Conservation (phyloP, 2,888 invertebrate genomes). For the Limnephilus lunatus region DNA sequence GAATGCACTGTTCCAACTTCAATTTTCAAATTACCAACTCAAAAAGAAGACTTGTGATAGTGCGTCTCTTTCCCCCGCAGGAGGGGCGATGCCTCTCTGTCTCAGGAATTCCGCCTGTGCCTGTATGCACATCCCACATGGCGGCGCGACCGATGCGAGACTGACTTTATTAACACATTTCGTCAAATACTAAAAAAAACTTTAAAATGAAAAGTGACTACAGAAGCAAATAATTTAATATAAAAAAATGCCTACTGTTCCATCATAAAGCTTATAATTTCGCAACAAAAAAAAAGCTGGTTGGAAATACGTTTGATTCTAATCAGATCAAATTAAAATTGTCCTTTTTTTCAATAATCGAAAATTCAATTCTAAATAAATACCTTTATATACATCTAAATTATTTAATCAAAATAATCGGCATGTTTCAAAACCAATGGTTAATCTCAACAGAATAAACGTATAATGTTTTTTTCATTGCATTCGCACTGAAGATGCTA, state of each 20-base stretch:
- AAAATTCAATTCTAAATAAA: too few species aligned
- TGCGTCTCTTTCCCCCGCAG: conserved; percentile 16
- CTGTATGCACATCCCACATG: conserved; percentile 16
- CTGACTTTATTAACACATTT: not conserved
- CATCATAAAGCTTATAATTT: too few species aligned
- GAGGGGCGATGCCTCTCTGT: conserved; percentile 7
- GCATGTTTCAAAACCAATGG: too few species aligned
- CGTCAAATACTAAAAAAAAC: not conserved
- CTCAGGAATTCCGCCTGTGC: conserved; percentile 11
- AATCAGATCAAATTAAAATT: not conserved
- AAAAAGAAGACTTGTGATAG: not conserved
- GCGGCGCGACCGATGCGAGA: not conserved
- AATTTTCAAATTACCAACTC: not conserved
- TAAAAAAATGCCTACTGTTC: too few species aligned
- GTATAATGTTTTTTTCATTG: too few species aligned
- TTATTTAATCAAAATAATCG: too few species aligned
- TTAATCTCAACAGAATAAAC: too few species aligned
- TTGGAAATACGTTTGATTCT: not conserved
- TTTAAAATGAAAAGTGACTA: too few species aligned
- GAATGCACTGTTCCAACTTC: conserved; percentile 3
- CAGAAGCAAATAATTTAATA: too few species aligned
- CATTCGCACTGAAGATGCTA: too few species aligned
- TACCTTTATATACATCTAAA: too few species aligned
- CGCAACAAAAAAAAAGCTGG: not conserved
- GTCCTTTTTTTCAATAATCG: too few species aligned